Evolutionary conservation across 1,140 invertebrate species (phyloP).

Genomic region (Diorhabda carinulata): DNA sequence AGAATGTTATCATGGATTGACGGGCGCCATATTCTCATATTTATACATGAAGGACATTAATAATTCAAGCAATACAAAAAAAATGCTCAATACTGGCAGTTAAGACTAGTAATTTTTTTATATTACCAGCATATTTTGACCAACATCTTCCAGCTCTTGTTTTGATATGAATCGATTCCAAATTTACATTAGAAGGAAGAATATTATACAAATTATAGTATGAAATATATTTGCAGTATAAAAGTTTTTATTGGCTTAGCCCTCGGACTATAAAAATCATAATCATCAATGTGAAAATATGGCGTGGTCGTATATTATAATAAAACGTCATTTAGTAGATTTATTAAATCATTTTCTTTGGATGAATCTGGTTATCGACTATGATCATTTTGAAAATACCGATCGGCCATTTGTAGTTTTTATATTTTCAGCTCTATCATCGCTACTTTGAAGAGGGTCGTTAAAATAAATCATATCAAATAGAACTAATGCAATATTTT

Average conservation of each 20-base stretch:
- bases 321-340: slow-evolving; percentile 43
- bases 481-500: slow-evolving; percentile 15
- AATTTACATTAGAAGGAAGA: no score
- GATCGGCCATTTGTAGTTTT: slow-evolving; percentile 35
- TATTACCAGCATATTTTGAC: no score
- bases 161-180: no score
- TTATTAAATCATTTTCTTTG: slow-evolving; percentile 40
- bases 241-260: not conserved
- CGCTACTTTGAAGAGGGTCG: not conserved
- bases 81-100: no score
- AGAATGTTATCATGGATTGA: no score
- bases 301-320: slow-evolving; percentile 40
- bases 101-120: no score
- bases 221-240: no score
- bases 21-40: no score
- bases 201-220: no score
- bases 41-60: no score
- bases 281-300: slow-evolving; percentile 31
- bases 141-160: no score
- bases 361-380: slow-evolving; percentile 36
- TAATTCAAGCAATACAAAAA: no score
- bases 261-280: slow-evolving; percentile 9
- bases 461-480: slow-evolving; percentile 6
- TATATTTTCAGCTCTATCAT: slow-evolving; percentile 30
- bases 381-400: slow-evolving; percentile 39